Conservation (phyloP, 2,797 vertebrate genomes). For the Stomatorhinus walkeri region DNA sequence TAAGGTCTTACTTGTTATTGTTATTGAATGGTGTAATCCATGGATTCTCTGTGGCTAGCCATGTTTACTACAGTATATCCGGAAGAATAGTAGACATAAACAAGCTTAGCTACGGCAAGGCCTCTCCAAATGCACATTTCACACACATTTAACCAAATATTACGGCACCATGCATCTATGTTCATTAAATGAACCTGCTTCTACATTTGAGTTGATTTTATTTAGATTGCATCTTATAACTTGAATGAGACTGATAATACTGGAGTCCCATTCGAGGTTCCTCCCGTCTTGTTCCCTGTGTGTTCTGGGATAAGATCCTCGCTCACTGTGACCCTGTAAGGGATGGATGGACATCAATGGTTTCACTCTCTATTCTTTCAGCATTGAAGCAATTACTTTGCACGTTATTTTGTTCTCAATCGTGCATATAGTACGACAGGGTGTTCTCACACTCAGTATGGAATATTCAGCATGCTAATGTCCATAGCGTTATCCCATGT, state of each 20-base stretch:
- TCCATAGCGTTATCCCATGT: background rate
- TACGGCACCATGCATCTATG: background rate
- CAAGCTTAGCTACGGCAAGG: background rate
- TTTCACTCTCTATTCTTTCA: background rate
- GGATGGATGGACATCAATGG: background rate
- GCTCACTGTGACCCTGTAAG: background rate
- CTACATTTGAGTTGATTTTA: background rate
- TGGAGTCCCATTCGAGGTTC: background rate
- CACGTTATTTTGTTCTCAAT: background rate
- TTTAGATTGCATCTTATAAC: background rate
- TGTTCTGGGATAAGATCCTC: background rate
- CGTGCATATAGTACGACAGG: background rate
- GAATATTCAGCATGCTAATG: background rate
- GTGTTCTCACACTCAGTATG: background rate
- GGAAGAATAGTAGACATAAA: too few species aligned
- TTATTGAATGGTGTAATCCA: background rate
- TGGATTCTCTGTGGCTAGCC: slow-evolving; percentile 23
- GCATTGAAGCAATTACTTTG: background rate
- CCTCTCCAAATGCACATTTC: background rate
- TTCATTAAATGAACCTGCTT: background rate
- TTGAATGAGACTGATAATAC: background rate
- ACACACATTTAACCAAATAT: background rate
- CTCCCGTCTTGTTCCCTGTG: background rate
- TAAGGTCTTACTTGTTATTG: slow-evolving; percentile 4
- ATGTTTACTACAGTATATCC: background rate